These are phyloP conservation scores for Peromyscus eremicus DNA, from an alignment of 2,797 vertebrate species.

Conservation along the genomic window DNA sequence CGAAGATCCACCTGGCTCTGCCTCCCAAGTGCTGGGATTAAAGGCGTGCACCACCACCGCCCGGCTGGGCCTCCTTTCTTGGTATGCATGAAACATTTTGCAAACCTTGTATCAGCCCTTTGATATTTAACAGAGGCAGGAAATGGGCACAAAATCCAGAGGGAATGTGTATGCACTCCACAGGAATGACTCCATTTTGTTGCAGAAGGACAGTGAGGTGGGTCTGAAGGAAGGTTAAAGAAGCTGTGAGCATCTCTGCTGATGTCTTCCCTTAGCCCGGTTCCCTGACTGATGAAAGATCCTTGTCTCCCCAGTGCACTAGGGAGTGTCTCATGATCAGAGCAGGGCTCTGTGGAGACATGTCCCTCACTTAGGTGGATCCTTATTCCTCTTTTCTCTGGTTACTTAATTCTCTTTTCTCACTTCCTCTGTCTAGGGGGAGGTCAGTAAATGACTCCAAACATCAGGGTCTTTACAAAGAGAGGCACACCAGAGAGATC, in stretches of 20 bases:
- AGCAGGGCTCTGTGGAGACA: neutral
- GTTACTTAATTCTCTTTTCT: neutral
- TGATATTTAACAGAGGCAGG: neutral
- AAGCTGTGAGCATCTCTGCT: neutral
- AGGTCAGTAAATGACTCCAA: neutral
- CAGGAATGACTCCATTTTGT: neutral
- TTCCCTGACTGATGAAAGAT: neutral
- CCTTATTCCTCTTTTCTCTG: neutral
- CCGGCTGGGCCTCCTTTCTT: constrained; percentile 16
- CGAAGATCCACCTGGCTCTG: too few species aligned
- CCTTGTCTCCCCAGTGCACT: neutral
- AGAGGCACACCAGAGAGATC: neutral
- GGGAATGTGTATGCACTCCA: neutral
- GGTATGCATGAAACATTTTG: neutral
- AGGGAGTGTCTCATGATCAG: neutral
- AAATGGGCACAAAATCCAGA: neutral
- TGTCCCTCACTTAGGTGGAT: neutral
- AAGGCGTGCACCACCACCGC: too few species aligned
- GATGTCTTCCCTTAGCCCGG: neutral
- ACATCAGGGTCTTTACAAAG: neutral
- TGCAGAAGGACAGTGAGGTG: neutral
- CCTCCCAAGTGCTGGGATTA: too few species aligned
- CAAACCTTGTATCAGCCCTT: neutral
- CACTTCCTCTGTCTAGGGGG: neutral
- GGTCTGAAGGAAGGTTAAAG: neutral